Conservation (phyloP, 1,140 invertebrate genomes). For the Caenorhabditis tropicalis region DNA sequence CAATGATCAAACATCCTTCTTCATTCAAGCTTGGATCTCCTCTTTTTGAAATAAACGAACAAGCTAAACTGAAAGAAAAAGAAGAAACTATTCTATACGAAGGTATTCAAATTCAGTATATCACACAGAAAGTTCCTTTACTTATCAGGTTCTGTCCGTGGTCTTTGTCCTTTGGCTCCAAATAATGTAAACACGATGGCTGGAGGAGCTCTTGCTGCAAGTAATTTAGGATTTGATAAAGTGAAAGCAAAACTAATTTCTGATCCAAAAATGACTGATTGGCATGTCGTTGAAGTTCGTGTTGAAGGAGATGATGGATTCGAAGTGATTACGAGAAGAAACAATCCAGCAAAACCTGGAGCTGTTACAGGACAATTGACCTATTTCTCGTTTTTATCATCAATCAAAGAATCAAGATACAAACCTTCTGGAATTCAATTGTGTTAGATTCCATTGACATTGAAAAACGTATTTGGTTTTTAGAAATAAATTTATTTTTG, state of each 20-base stretch:
- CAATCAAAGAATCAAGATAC: constrained; percentile 71
- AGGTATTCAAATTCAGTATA: constrained; percentile 69
- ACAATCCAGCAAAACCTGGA: constrained; percentile 76
- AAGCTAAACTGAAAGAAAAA: constrained; percentile 68
- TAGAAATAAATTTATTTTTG: too few species aligned
- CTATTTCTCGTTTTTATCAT: constrained; percentile 76
- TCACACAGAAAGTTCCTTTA: not conserved
- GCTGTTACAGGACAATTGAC: constrained; percentile 76
- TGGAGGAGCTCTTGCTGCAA: constrained; percentile 75
- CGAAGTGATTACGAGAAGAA: constrained; percentile 74
- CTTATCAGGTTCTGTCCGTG: constrained; percentile 75
- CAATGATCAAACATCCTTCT: constrained; percentile 77
- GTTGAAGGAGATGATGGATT: constrained; percentile 75
- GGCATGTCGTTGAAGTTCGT: constrained; percentile 77
- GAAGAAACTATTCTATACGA: constrained; percentile 74
- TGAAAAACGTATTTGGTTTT: not conserved
- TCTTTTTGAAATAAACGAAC: constrained; percentile 74
- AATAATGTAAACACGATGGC: constrained; percentile 77
- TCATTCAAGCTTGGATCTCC: constrained; percentile 74
- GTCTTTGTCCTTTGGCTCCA: constrained; percentile 76
- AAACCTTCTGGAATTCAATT: not conserved
- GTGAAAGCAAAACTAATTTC: constrained; percentile 75
- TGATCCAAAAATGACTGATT: constrained; percentile 75
- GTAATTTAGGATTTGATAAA: constrained; percentile 77
- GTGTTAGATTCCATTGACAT: not conserved